Base-by-base conservation (phyloP, 92 coral and sea anemone genomes). In the Palythoa caribaeorum region DNA sequence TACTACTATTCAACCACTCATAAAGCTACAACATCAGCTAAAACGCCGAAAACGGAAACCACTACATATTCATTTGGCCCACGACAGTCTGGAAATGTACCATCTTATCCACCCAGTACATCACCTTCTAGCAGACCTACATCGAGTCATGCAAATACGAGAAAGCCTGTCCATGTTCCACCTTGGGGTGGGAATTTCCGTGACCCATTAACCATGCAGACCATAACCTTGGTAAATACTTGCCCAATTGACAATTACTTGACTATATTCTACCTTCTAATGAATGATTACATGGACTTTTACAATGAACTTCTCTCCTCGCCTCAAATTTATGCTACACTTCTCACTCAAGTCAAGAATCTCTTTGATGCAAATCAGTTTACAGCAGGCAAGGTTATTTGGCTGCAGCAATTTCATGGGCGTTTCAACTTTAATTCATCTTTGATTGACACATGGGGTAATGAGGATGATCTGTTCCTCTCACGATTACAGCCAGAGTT, bases 201-300 rank as follows among this genome's bases (percentile, higher is more conserved):
- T 66, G 70, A 74, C n/a, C 81, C 8, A 52, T 14, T 52, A 11
- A 76, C 60, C 54, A 76, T 76, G 81, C 81, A 76, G 81, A 40
- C 15, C 5, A 12, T 10, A 16, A 50, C 62, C 12, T 55, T 86
- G 35, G 38, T 8, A 4, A 86, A 86, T 37, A 86, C 84, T 4
- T 86, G 89, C 51, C 89, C 89, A 13, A 86, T 74, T 54, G 84
- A 86, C 84, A 76, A 76, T 57, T 76, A 83, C 60, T 65, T 83
- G 76, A 63, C 70, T 20, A 28, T 28, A 28, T 28, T 28, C 28
- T 28, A 28, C 28, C 28, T 28, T 28, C 28, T 28, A 28, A 28
- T 28, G 28, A 28, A 28, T 28, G 76, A 83, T 38, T 60, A 83
- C 76, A 60, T 11, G 38, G 60, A 83, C 36, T 83, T 83, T 37